Base-by-base conservation (phyloP, 2,888 invertebrate species). In the Cheilosia urbana region DNA sequence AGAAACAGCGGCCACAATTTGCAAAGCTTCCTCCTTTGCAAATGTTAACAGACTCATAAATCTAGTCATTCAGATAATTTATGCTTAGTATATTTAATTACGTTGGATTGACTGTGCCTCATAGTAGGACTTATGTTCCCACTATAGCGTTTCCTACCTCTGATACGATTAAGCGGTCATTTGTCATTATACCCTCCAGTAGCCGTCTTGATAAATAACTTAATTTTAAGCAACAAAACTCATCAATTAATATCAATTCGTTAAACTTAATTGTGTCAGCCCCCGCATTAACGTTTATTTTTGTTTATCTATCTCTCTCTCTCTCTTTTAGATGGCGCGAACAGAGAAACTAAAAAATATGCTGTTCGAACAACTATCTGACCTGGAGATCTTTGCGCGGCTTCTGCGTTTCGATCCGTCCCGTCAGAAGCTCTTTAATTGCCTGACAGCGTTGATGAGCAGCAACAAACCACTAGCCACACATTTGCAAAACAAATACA, bases 341-440 rank as follows among this genome's bases (percentile, higher is more conserved):
- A 87, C 87, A 19, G 89, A 90, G 27, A 88, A 89, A 2, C 78
- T 92, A 1, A 90, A 89, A 78, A 90, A 91, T 58, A 90, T 92
- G 75, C 88, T 92, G 2, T 88, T 91, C 42, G 91, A 91, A 79
- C 91, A 92, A 82, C 88, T 92, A 7, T 88, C 90, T 9, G 90
- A 91, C 87, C 87, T 92, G 69, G 89, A 91, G 45, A 90, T 91
- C 6, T 92, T 92, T 79, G 87, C 89, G 21, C 90, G 91, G 13
- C 88, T 92, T 1, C 80, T 92, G 15, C 90, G 90, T 57, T 90
- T 90, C 76, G 89, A 90, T 75, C 90, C 90, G n/a, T 90, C 90
- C 3, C 90, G 92, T n/a, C 89, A 90, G 71, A 90, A 92, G 87
- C 88, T 92, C n/a, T 89, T 92, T 83, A 88, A 89, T 45, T 92